Evolutionary conservation across 2,797 vertebrate species (phyloP).

Genomic region (Molossus molossus): DNA sequence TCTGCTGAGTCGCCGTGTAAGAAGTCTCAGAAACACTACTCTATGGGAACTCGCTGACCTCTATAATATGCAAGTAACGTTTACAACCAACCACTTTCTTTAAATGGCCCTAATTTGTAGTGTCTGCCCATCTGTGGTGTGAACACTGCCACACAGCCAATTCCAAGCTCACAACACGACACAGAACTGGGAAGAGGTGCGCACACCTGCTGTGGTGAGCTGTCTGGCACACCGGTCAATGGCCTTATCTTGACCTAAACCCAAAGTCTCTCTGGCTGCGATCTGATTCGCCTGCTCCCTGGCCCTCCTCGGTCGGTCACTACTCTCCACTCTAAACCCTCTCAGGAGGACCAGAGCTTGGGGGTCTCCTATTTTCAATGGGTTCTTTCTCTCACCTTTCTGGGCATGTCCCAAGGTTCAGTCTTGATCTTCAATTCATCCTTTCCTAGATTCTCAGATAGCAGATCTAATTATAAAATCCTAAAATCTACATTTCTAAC

Average conservation of each 20-base stretch:
- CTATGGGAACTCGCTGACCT: neutral
- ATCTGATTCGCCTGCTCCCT: neutral
- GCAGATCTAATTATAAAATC: neutral
- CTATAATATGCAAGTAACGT: neutral
- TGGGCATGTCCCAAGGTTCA: neutral
- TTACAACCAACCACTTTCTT: neutral
- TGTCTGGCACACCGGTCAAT: accelerated
- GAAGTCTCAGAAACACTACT: neutral
- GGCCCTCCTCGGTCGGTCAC: neutral
- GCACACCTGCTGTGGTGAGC: too few species aligned
- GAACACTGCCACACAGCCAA: neutral
- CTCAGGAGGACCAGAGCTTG: neutral
- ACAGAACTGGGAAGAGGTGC: accelerated
- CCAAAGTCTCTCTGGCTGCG: neutral
- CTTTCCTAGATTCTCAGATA: neutral
- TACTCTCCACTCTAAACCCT: neutral
- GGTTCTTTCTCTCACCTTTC: neutral
- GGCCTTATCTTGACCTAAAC: neutral
- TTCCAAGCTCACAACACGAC: neutral
- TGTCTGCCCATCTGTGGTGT: neutral
- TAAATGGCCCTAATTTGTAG: neutral
- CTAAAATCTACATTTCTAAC: neutral
- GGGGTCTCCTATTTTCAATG: neutral
- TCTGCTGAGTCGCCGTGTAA: neutral
- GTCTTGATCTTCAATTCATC: neutral